A percentile compares a stretch with the other conserved stretches of the same genome.
Evolutionary conservation across 2,113 vertebrate genomes (phyloP).

Genomic region (Taxidea taxus): DNA sequence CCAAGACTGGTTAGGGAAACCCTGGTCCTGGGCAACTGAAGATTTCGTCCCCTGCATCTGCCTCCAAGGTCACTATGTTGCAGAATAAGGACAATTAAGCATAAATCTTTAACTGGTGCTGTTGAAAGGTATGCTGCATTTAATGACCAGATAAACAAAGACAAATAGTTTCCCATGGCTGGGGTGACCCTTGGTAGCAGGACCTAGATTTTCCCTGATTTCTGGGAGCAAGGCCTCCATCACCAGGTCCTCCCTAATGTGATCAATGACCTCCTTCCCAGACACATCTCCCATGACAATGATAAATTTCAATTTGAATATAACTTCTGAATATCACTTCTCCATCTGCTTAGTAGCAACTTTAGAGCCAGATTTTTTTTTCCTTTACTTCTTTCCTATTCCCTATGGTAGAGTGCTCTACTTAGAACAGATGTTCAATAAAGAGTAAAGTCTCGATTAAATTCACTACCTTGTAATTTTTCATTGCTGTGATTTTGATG

Average conservation of each 20-base stretch:
- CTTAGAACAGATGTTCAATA: neutral
- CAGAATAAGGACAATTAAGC: neutral
- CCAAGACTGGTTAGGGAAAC: neutral
- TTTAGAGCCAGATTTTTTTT: neutral
- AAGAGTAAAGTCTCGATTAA: neutral
- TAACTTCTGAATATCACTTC: neutral
- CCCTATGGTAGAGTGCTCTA: neutral
- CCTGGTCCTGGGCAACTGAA: neutral
- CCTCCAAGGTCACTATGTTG: too few relatives aligned
- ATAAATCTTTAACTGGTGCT: neutral
- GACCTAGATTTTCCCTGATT: neutral
- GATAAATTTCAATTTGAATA: neutral
- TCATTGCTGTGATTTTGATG: neutral
- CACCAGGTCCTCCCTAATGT: neutral
- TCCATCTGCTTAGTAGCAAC: neutral
- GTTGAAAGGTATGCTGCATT: neutral
- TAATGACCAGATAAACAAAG: neutral
- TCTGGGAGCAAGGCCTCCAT: neutral
- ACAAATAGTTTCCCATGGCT: neutral
- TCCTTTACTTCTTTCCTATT: neutral
- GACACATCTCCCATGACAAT: neutral
- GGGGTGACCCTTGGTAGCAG: neutral
- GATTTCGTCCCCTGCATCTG: neutral
- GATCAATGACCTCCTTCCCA: neutral
- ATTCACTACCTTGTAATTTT: neutral